Base-by-base conservation (phyloP, 2,797 vertebrate species). In the Notoglanidium macrostoma region DNA sequence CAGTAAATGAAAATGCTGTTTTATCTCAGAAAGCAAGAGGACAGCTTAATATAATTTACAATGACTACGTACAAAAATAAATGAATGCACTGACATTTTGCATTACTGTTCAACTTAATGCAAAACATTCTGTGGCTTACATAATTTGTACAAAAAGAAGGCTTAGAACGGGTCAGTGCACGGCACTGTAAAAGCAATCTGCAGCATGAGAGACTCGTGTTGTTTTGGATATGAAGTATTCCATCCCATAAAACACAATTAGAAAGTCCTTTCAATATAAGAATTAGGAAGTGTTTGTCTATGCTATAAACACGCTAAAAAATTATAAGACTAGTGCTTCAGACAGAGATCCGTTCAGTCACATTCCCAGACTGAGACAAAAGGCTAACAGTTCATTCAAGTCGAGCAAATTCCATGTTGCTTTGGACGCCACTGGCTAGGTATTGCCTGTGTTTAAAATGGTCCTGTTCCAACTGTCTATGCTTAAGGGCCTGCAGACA, bases 391-490 rank as follows among this genome's bases (percentile, higher is more conserved):
- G 49, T 57, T 78, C 65, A 85, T 65, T 67, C 59, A 72, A 61
- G 78, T 61, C 57, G 17, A 83, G 76, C 76, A 81, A 74, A 87
- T 85, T 87, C 83, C 78, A 68, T 70, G 65, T 84, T 85, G 74
- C 67, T 76, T 84, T 86, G 84, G 84, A 85, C 81, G 86, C 77
- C 82, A 83, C 79, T 67, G 90, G 88, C 87, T 83, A 88, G 87
- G 91, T 86, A 88, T 83, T 35, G 51, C 81, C 85, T 44, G 78
- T 94, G 92, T 94, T 94, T 94, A 89, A 90, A 91, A 89, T 93
- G 93, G 92, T 91, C 88, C 85, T 83, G n/a, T 46, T 93, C 93
- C 93, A 94, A 91, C 89, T 92, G 92, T 91, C 92, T 88, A 91
- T 84, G 90, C 61, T 86, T 88, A 73, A 81, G 86, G 86, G 70